phyloP scores from a whole-genome alignment of 2,888 invertebrate species.

The Schizotus pectinicornis region DNA sequence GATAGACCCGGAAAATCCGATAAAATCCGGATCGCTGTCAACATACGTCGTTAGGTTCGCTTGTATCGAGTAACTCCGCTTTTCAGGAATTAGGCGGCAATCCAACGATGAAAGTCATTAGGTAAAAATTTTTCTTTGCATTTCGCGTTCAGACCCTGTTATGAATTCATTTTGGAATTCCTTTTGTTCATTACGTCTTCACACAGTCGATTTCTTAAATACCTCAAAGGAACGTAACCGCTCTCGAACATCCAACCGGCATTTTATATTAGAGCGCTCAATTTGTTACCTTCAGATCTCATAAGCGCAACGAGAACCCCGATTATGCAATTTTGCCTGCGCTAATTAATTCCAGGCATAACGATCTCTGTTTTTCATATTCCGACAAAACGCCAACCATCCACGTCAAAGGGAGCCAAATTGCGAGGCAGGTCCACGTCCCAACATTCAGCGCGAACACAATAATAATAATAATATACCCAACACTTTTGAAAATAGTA shows the following conservation, averaged over 20 bases:
- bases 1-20: too few species aligned
- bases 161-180: constrained; percentile 37
- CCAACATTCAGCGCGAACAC: too few species aligned
- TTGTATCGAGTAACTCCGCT: background rate
- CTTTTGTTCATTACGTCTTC: constrained; percentile 38
- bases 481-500: too few species aligned
- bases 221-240: constrained; percentile 24
- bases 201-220: constrained; percentile 36
- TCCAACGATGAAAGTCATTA: background rate
- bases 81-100: background rate
- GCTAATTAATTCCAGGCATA: too few species aligned
- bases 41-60: background rate
- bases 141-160: constrained; percentile 34
- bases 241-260: background rate
- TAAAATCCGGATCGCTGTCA: too few species aligned
- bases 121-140: constrained; percentile 14
- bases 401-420: too few species aligned
- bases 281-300: background rate
- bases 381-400: too few species aligned
- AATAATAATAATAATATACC: too few species aligned
- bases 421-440: too few species aligned
- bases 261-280: background rate
- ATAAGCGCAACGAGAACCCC: too few species aligned
- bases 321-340: too few species aligned
- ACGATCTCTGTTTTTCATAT: too few species aligned